Evolutionary conservation across 2,113 vertebrate species (phyloP), one percentile per base, ranked within the genome.

Genomic region (Poeciliopsis retropinna): DNA sequence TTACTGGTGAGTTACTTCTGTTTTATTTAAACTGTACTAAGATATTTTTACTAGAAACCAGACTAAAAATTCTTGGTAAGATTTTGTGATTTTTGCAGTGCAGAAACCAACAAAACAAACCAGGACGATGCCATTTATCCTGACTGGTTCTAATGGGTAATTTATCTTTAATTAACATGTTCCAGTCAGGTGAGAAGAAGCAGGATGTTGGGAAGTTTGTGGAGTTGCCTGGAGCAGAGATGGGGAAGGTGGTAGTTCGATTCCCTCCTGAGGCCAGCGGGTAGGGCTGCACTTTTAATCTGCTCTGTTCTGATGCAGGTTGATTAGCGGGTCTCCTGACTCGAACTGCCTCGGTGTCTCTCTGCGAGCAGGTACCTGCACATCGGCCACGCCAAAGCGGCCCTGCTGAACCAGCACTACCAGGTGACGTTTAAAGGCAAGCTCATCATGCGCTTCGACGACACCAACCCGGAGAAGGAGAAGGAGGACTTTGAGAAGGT

Each of bases 401-500:
- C 98, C 61, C 94, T 99, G 73, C 94, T 99, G 85, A 99, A 99
- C 94, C 98, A 99, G 90, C 97, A 99, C 91, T 99, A 99, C 88
- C 98, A 99, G 94, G 88, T 99, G 84, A 97, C 95, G 78, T 99
- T 99, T 82, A 99, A 96, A 93, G 98, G 98, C 87, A 97, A 98
- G 86, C 96, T 99, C 64, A 99, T 99, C 93, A 99, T 99, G 98
- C 96, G 98, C 80, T 99, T 99, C 77, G 98, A 99, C 82, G 98
- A 99, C 94, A 99, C 98, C 87, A 99, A 99, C 91, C 98, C 98
- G 0, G 98, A 99, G 92, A 99, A 99, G 92, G 98, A 99, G 81
- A 99, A 99, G 91, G 98, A 99, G 92, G 98, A 99, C 92, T 99
- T 99, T 95, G 98, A 99, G 94, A 99, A 98, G 97, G 98, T 99